Evolutionary conservation across 2,797 vertebrate genomes (phyloP).

Genomic region (Apogon hyalosoma): DNA sequence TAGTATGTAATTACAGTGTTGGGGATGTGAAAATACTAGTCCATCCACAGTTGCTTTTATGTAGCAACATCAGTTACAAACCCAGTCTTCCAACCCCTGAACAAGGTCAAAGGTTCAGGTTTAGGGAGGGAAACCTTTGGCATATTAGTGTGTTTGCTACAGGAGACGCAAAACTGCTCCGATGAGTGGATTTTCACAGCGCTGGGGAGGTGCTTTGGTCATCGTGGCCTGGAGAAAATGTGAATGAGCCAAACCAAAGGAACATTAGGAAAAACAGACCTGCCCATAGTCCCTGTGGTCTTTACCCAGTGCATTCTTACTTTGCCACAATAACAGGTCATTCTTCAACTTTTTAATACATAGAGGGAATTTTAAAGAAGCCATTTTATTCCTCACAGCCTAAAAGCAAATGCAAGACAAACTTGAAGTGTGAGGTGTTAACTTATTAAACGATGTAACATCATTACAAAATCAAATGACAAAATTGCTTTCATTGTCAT

Average conservation of each 20-base stretch:
- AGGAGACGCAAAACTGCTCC: slow-evolving; percentile 19
- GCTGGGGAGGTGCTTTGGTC: slow-evolving; percentile 29
- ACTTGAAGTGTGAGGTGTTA: too few species aligned
- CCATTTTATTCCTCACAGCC: background rate
- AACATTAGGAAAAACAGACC: slow-evolving; percentile 44
- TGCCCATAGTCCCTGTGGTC: slow-evolving; percentile 33
- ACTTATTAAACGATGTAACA: too few species aligned
- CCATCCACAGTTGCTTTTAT: slow-evolving; percentile 22
- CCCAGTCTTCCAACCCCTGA: slow-evolving; percentile 5
- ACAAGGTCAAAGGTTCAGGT: slow-evolving; percentile 62
- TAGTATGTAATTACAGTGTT: slow-evolving; percentile 55
- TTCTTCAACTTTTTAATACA: slow-evolving; percentile 18
- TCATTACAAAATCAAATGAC: too few species aligned
- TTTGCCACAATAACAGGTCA: slow-evolving; percentile 37
- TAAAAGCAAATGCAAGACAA: background rate
- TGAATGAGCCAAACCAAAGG: slow-evolving; percentile 44
- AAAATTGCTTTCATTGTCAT: too few species aligned
- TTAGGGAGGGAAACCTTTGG: slow-evolving; percentile 39
- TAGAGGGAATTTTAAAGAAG: background rate
- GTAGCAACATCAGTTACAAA: slow-evolving; percentile 25
- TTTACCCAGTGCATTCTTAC: slow-evolving; percentile 17
- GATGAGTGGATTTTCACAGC: slow-evolving; percentile 23
- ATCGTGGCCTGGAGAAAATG: slow-evolving; percentile 36
- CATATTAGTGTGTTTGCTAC: slow-evolving; percentile 13
- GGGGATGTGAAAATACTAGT: slow-evolving; percentile 52